phyloP scores from a whole-genome alignment of 2,888 invertebrate species.

The Pterostichus madidus region DNA sequence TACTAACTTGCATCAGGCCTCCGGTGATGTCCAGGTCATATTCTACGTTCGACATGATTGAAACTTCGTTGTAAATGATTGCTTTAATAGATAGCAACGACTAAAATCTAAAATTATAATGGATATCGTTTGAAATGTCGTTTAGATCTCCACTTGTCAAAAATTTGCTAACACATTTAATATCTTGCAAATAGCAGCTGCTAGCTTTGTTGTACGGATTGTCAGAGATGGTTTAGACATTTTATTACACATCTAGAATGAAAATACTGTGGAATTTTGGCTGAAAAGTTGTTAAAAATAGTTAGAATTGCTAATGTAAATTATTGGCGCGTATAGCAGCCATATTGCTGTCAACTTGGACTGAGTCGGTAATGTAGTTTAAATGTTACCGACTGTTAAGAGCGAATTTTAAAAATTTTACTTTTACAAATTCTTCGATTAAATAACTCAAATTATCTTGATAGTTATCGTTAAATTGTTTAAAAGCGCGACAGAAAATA shows the following conservation, averaged over 20 bases:
- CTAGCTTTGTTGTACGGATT: too few species aligned
- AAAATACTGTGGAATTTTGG: conserved; percentile 19
- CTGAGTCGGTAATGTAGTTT: conserved; percentile 3
- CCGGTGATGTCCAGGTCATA: conserved; percentile 90
- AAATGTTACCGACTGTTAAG: too few species aligned
- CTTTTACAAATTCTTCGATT: too few species aligned
- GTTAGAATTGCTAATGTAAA: conserved; percentile 42
- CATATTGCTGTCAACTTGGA: conserved; percentile 54
- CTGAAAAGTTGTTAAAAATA: conserved; percentile 33
- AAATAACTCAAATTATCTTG: too few species aligned
- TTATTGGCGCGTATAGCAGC: conserved; percentile 47
- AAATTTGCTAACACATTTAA: too few species aligned
- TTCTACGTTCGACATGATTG: conserved; percentile 81
- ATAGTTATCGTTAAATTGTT: too few species aligned
- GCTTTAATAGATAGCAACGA: background rate
- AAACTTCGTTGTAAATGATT: conserved; percentile 66
- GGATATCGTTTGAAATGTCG: background rate
- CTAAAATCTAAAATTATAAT: background rate
- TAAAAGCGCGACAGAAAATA: too few species aligned
- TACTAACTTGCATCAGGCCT: conserved; percentile 92
- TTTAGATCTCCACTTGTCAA: background rate
- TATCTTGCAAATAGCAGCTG: too few species aligned
- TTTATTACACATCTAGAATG: background rate
- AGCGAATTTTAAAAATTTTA: too few species aligned
- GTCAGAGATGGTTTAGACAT: background rate